phyloP scores from a whole-genome alignment of 2,113 vertebrate genomes.

The Pterophyllum scalare region DNA sequence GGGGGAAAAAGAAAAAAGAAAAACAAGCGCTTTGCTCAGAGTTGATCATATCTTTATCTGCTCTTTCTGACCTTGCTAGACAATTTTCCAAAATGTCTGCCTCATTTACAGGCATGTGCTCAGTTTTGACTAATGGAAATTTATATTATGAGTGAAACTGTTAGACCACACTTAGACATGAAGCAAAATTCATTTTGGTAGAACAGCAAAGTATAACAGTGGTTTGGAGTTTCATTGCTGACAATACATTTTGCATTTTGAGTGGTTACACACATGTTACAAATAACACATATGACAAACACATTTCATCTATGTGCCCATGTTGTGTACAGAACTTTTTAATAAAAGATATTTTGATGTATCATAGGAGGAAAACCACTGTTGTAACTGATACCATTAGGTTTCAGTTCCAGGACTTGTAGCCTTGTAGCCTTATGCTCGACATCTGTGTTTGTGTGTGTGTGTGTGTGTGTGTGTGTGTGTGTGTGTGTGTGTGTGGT shows the following conservation, averaged over 20 bases:
- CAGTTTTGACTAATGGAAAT: not conserved
- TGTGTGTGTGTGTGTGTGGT: not conserved
- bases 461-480: not conserved
- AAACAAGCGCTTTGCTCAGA: not conserved
- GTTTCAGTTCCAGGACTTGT: not conserved
- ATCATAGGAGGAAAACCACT: not conserved
- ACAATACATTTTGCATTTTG: not conserved
- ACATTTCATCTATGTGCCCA: not conserved
- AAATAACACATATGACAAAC: not conserved
- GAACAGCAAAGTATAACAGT: not conserved
- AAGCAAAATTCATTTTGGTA: not conserved
- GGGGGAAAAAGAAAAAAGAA: not conserved
- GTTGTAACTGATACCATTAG: not conserved
- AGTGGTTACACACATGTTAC: not conserved
- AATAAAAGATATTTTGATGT: not conserved
- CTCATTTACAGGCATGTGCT: not conserved
- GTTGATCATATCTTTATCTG: constrained; percentile 15
- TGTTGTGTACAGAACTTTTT: not conserved
- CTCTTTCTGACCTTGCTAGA: not conserved
- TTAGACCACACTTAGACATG: not conserved
- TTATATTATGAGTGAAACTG: not conserved
- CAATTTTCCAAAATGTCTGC: constrained; percentile 20
- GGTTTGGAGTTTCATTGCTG: not conserved
- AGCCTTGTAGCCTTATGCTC: too few species aligned
- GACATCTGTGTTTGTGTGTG: not conserved